Conservation (phyloP, 23 tunicate species). For the Botrylloides violaceus region DNA sequence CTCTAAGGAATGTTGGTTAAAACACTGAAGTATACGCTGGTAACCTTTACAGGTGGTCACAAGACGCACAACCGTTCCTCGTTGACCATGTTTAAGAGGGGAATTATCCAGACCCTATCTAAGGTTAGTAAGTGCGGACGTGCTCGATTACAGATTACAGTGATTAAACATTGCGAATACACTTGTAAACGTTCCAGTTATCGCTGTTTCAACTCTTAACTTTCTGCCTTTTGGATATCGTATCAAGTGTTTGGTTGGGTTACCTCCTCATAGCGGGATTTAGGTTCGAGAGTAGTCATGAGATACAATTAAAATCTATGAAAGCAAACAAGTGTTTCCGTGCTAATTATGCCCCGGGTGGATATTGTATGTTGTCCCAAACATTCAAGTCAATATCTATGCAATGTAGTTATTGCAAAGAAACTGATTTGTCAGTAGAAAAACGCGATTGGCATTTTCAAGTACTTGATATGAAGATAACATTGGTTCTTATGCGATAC, state of each 20-base stretch:
- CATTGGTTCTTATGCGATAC: background rate
- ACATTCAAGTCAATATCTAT: background rate
- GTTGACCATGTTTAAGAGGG: background rate
- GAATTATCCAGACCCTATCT: background rate
- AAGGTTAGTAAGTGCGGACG: background rate
- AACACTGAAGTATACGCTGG: too few species aligned
- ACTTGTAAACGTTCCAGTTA: background rate
- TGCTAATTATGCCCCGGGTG: background rate
- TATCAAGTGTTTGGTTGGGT: slow-evolving; percentile 1
- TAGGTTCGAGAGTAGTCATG: background rate
- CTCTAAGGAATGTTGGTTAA: too few species aligned
- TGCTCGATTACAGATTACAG: background rate
- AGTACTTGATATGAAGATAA: background rate
- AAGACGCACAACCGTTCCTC: background rate
- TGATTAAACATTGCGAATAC: background rate
- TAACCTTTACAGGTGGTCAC: too few species aligned
- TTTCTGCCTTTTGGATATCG: background rate
- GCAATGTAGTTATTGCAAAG: background rate
- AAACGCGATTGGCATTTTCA: background rate
- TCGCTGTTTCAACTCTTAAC: background rate
- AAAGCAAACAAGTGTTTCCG: background rate
- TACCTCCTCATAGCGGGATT: background rate
- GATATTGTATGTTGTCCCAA: background rate
- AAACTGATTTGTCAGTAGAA: background rate
- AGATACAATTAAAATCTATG: background rate